A percentile compares a stretch with the other conserved stretches of the same genome.
These are phyloP conservation scores for Luscinia luscinia DNA, from an alignment of 2,797 vertebrate genomes.

Conservation along the genomic window DNA sequence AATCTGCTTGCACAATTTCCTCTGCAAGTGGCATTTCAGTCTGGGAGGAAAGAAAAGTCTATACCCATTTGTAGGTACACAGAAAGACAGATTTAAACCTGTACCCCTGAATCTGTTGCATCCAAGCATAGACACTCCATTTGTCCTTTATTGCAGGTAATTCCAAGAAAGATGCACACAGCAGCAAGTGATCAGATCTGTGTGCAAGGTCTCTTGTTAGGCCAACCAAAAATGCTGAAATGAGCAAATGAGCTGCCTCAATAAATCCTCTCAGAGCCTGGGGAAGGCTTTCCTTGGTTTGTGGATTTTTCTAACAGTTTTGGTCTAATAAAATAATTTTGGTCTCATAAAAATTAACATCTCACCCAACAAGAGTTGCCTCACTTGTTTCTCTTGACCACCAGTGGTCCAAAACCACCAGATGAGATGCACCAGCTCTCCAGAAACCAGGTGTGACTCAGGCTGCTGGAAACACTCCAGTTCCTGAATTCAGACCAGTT, in stretches of 20 bases:
- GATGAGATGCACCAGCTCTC: neutral
- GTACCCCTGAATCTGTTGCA: neutral
- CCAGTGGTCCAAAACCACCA: neutral
- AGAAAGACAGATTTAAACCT: neutral
- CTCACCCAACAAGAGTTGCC: neutral
- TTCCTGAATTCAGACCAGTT: neutral
- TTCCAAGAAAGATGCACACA: neutral
- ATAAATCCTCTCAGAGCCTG: neutral
- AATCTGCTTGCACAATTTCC: neutral
- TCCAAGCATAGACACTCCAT: neutral
- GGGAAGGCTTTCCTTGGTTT: neutral
- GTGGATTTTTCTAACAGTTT: neutral
- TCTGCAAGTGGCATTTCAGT: neutral
- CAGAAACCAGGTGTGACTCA: neutral
- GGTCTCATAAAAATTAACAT: neutral
- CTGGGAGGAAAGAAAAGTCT: neutral
- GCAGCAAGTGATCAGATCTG: neutral
- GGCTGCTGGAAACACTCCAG: neutral
- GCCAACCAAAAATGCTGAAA: neutral
- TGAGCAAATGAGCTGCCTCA: neutral
- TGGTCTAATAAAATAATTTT: neutral
- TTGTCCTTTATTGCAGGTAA: neutral
- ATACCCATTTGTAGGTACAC: fast-evolving
- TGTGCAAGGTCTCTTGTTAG: neutral
- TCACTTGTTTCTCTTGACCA: neutral